Percentiles rank a stretch among this genome's conserved stretches.
These are phyloP conservation scores for Tetramorium parvispinum DNA, from an alignment of 1,140 invertebrate species.

Conservation along the genomic window DNA sequence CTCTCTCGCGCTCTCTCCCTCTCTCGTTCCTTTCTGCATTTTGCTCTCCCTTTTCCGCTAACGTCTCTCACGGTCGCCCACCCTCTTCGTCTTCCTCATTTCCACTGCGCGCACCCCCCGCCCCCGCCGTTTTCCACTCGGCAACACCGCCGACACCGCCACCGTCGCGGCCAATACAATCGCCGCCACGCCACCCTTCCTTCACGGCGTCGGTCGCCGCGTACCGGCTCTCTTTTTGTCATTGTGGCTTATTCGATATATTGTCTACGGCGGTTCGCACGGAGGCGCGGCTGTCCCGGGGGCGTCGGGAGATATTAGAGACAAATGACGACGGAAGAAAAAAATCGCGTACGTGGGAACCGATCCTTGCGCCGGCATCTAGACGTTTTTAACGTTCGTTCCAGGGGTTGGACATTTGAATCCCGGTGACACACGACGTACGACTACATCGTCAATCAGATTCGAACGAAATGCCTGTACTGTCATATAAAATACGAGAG, in stretches of 20 bases:
- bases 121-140: conserved; percentile 60
- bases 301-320: conserved; percentile 84
- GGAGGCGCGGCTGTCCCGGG: conserved; percentile 66
- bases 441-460: conserved; percentile 23
- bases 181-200: conserved; percentile 69
- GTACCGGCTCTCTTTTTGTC: conserved; percentile 82
- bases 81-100: conserved; percentile 57
- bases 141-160: conserved; percentile 68
- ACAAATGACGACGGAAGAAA: conserved; percentile 85
- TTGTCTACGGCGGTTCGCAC: conserved; percentile 75
- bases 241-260: conserved; percentile 85
- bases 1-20: not conserved
- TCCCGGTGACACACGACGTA: conserved; percentile 19
- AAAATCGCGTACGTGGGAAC: conserved; percentile 81
- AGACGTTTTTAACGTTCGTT: conserved; percentile 34
- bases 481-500: not conserved
- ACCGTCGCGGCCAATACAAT: conserved; percentile 60
- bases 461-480: not conserved
- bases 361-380: conserved; percentile 52
- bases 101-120: conserved; percentile 46
- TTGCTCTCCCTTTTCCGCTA: conserved; percentile 57
- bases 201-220: conserved; percentile 69
- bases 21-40: conserved; percentile 12
- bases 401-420: conserved; percentile 33
- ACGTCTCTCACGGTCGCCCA: conserved; percentile 52